A percentile compares a stretch with the other conserved stretches of the same genome.
Evolutionary conservation across 2,888 invertebrate genomes (phyloP).

Genomic region (Sisyra terminalis): DNA sequence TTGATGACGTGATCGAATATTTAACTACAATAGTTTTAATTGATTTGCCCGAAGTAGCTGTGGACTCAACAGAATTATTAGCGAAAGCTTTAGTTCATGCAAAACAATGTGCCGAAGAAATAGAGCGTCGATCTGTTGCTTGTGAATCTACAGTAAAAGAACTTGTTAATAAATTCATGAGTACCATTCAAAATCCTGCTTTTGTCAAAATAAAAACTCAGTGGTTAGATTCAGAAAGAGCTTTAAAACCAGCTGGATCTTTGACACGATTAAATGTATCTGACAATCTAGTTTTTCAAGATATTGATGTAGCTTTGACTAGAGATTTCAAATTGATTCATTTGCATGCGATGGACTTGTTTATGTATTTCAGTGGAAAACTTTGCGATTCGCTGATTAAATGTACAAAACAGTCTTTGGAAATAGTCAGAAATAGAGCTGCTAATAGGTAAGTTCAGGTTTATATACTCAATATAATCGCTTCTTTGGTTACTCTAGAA

Average conservation of each 20-base stretch:
- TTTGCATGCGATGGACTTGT: slow-evolving; percentile 65
- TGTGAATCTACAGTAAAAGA: slow-evolving; percentile 64
- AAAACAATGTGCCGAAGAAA: slow-evolving; percentile 31
- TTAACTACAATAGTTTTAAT: slow-evolving; percentile 45
- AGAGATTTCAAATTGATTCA: slow-evolving; percentile 41
- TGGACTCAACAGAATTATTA: slow-evolving; percentile 41
- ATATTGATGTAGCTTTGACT: slow-evolving; percentile 40
- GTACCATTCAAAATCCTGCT: slow-evolving; percentile 38
- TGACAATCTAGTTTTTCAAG: slow-evolving; percentile 35
- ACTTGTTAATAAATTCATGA: slow-evolving; percentile 59
- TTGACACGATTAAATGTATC: slow-evolving; percentile 30
- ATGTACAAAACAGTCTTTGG: slow-evolving; percentile 55
- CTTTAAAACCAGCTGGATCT: slow-evolving; percentile 40
- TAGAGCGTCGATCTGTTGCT: slow-evolving; percentile 41
- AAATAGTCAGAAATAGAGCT: slow-evolving; percentile 45
- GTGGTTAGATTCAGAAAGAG: slow-evolving; percentile 45
- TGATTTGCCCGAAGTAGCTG: slow-evolving; percentile 41
- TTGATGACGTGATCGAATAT: slow-evolving; percentile 47
- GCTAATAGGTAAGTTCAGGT: slow-evolving; percentile 8
- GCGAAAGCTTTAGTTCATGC: slow-evolving; percentile 42
- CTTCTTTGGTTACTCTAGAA: background rate
- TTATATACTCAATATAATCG: background rate
- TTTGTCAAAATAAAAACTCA: slow-evolving; percentile 40
- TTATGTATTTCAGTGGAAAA: slow-evolving; percentile 62
- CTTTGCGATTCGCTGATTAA: slow-evolving; percentile 57